Conservation (phyloP, 92 coral and sea anemone genomes). For the Epizoanthus rinbou region DNA sequence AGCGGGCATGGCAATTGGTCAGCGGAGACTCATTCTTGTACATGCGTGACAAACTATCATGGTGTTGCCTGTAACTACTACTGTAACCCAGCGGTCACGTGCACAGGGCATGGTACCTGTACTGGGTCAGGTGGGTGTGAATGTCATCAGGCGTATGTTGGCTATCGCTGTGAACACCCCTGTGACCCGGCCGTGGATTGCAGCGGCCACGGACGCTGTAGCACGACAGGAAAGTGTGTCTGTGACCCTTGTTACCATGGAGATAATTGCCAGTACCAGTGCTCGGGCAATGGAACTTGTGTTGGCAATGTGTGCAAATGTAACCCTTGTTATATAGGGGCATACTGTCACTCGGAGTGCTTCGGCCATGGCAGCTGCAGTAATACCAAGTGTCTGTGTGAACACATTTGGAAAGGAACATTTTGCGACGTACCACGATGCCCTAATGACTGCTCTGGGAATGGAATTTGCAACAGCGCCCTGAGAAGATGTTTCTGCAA, state of each 20-base stretch:
- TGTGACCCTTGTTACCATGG: slow-evolving; percentile 68
- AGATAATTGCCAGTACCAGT: slow-evolving; percentile 56
- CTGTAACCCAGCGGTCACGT: slow-evolving; percentile 43
- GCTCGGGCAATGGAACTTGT: slow-evolving; percentile 66
- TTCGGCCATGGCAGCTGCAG: slow-evolving; percentile 60
- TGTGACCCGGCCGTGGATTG: slow-evolving; percentile 58
- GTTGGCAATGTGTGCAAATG: slow-evolving; percentile 53
- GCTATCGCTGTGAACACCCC: slow-evolving; percentile 70
- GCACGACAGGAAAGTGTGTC: slow-evolving; percentile 59
- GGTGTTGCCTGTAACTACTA: slow-evolving; percentile 55
- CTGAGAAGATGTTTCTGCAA: slow-evolving; percentile 66
- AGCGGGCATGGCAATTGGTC: slow-evolving; percentile 66
- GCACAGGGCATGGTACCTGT: slow-evolving; percentile 53
- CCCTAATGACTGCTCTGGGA: slow-evolving; percentile 67
- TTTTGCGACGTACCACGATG: slow-evolving; percentile 68
- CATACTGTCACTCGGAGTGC: slow-evolving; percentile 65
- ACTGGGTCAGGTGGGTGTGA: slow-evolving; percentile 58
- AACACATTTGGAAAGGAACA: slow-evolving; percentile 56
- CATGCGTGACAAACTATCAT: slow-evolving; percentile 55
- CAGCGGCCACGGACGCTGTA: slow-evolving; percentile 64
- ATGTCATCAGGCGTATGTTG: slow-evolving; percentile 61
- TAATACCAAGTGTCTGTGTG: slow-evolving; percentile 52
- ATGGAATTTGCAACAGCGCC: slow-evolving; percentile 66
- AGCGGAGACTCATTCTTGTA: slow-evolving; percentile 35
- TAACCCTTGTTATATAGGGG: slow-evolving; percentile 58